Evolutionary conservation across 1,140 invertebrate species (phyloP).

Genomic region (Heliconius himera): DNA sequence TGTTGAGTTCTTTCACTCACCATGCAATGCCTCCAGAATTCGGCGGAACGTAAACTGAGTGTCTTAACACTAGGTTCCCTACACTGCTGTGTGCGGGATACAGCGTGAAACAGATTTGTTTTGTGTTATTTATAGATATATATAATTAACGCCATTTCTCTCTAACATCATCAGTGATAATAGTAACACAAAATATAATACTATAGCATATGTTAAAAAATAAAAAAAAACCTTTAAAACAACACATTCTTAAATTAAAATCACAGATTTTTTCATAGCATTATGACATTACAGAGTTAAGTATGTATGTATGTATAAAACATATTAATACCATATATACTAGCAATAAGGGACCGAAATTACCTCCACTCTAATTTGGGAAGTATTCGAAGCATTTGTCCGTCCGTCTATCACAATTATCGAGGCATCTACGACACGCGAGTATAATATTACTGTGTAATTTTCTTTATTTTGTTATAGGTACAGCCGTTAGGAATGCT

Average conservation of each 20-base stretch:
- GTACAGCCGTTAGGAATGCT: constrained; percentile 6
- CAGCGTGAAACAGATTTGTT: too few species aligned
- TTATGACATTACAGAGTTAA: constrained; percentile 8
- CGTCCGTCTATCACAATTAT: constrained; percentile 45
- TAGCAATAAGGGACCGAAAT: constrained; percentile 21
- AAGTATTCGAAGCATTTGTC: constrained; percentile 45
- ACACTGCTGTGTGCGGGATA: too few species aligned
- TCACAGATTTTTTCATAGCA: neutral
- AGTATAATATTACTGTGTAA: constrained; percentile 34
- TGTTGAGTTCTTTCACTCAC: too few species aligned
- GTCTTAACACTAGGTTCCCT: too few species aligned
- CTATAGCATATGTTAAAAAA: too few species aligned
- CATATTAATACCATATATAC: constrained; percentile 7
- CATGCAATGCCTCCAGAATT: too few species aligned
- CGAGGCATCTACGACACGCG: constrained; percentile 40
- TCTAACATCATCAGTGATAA: too few species aligned
- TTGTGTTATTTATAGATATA: too few species aligned
- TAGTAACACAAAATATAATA: neutral
- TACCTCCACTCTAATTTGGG: constrained; percentile 28
- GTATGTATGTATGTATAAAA: neutral
- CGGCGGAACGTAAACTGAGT: too few species aligned
- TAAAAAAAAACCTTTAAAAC: neutral
- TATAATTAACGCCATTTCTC: too few species aligned
- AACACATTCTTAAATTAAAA: neutral
- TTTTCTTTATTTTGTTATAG: constrained; percentile 30